Base-by-base conservation (phyloP, 2,797 vertebrate genomes). In the Muscicapa striata region DNA sequence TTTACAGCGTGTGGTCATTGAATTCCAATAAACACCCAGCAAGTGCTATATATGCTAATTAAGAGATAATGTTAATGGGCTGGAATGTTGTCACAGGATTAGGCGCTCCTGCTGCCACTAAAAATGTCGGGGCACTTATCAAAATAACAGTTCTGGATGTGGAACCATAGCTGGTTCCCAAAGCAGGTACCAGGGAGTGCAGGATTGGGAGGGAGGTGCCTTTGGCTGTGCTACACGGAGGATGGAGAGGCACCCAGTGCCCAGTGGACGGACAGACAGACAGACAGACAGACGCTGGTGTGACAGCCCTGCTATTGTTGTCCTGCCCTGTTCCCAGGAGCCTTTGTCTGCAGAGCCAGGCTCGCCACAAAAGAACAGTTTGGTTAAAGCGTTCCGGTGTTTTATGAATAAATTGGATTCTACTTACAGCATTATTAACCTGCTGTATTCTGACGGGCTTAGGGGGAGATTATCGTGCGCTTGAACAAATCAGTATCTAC, bases 401-500 rank as follows among this genome's bases (percentile, higher is more conserved):
- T 96, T 95, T 95, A 97, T 95, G 95, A 96, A 95, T 97, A 97
- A 96, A 97, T 96, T 96, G 96, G 96, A 97, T 97, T 97, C 93
- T 92, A 79, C 93, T 93, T 94, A 95, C 72, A 87, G 87, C 78
- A 82, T 93, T 96, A 96, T 97, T 96, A 97, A 96, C 96, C 94
- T 96, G 95, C 96, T 95, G 94, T 76, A 89, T 96, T 95, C 92
- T 97, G 96, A 96, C 75, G 81, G 95, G 95, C 85, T 97, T 97
- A 95, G 83, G 51, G 58, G 79, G 92, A 96, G 97, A 97, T 96
- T 97, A 97, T 88, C 13, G 7, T 91, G 91, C 5, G 69, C 76
- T 94, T 62, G 86, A 96, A 94, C 91, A 95, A 97, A 96, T 96
- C 96, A 96, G 93, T 84, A 91, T 80, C 93, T 76, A 59, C 94